A percentile compares a stretch with the other conserved stretches of the same genome.
These are phyloP conservation scores for Stichopus chloronotus DNA, from an alignment of 35 echinoderm and acorn worm species.

Conservation along the genomic window DNA sequence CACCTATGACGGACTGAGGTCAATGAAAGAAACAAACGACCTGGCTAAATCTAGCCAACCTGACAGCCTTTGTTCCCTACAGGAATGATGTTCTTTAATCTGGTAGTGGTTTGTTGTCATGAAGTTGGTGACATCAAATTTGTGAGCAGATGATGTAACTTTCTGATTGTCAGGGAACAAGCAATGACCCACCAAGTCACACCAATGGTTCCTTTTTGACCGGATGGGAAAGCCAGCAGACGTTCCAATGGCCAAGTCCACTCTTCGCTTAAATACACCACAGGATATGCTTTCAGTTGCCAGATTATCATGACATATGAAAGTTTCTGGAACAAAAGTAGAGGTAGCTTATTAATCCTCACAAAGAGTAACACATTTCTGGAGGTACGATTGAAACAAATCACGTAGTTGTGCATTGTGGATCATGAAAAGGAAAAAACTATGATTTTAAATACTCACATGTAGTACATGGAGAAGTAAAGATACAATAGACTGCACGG, in stretches of 20 bases:
- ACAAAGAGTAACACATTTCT: too few species aligned
- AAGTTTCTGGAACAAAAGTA: conserved; percentile 56
- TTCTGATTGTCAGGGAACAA: conserved; percentile 50
- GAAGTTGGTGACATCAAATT: background rate
- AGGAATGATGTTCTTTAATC: too few species aligned
- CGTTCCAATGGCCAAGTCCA: conserved; percentile 78
- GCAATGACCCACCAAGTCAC: conserved; percentile 80
- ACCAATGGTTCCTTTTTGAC: conserved; percentile 76
- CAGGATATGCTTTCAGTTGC: conserved; percentile 61
- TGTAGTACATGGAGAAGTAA: conserved; percentile 68
- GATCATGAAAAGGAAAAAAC: too few species aligned
- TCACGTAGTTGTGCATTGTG: too few species aligned
- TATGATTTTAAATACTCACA: conserved; percentile 58
- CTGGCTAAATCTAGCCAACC: too few species aligned
- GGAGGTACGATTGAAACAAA: too few species aligned
- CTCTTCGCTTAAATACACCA: conserved; percentile 76
- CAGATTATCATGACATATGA: conserved; percentile 76
- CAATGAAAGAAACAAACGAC: too few species aligned
- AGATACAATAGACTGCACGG: conserved; percentile 52
- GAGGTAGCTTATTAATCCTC: too few species aligned
- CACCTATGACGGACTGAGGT: too few species aligned
- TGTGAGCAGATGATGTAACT: background rate
- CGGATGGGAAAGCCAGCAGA: conserved; percentile 79
- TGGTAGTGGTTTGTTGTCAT: too few species aligned
- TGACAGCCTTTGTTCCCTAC: too few species aligned